A percentile compares a stretch with the other conserved stretches of the same genome.
Conservation (phyloP, 2,888 invertebrate species). For the Charanyca ferruginea region DNA sequence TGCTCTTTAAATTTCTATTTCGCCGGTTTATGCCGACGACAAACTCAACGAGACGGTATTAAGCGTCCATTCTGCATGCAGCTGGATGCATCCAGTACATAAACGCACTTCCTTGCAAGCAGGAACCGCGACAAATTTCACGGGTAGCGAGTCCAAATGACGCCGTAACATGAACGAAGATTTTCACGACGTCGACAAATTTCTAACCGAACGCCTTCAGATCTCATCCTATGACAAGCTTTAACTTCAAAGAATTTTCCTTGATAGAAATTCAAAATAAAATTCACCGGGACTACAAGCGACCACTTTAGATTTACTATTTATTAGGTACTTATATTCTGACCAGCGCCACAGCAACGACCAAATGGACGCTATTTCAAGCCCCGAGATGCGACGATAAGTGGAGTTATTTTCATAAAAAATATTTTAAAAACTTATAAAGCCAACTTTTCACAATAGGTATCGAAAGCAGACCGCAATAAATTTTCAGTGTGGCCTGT, state of each 20-base stretch:
- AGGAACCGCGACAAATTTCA: constrained; percentile 87
- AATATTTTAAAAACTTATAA: constrained; percentile 85
- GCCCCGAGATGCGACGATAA: constrained; percentile 70
- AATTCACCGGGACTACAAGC: constrained; percentile 42
- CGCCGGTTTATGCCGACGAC: constrained; percentile 54
- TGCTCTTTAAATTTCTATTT: constrained; percentile 60
- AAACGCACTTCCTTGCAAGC: constrained; percentile 67
- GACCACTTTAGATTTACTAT: constrained; percentile 54
- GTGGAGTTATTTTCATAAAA: constrained; percentile 80
- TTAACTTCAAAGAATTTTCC: constrained; percentile 46
- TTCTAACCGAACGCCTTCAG: constrained; percentile 83
- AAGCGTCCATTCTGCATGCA: constrained; percentile 68
- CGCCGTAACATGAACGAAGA: constrained; percentile 80
- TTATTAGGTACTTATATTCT: constrained; percentile 53
- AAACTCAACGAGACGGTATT: constrained; percentile 63
- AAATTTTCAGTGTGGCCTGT: constrained; percentile 83
- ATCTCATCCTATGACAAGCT: constrained; percentile 48
- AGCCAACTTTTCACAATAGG: constrained; percentile 85
- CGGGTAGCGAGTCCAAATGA: constrained; percentile 81
- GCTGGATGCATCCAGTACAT: constrained; percentile 70
- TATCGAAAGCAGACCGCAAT: constrained; percentile 89
- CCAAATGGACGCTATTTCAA: constrained; percentile 62
- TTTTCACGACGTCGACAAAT: constrained; percentile 80
- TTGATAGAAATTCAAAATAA: constrained; percentile 54
- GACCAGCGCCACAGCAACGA: constrained; percentile 35